Evolutionary conservation across 2,113 vertebrate genomes (phyloP), one percentile per base, ranked within the genome.

Genomic region (Apus apus): DNA sequence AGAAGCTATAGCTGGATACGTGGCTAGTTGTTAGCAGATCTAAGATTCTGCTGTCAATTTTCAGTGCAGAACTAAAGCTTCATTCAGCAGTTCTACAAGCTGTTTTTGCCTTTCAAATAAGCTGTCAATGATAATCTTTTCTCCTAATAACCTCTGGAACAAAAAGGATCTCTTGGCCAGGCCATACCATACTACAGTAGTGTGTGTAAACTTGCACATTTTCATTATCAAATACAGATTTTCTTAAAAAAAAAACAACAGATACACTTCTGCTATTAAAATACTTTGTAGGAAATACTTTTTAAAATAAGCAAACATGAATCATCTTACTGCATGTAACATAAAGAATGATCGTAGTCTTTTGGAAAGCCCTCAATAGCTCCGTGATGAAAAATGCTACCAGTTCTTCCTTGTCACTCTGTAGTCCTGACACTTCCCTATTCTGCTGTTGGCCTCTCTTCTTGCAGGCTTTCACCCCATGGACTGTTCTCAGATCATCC

Each of bases 101-200:
- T 58, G 67, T 45, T 62, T 88, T 90, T 75, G 58, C 54, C 11
- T 67, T 97, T 93, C 79, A 93, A 45, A 62, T 72, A 94, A 88
- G 26, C 23, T 86, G 92, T 84, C 83, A 66, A 1, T 25, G 34
- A 20, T 87, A 50, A 54, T 6, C 23, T 93, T 90, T 66, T 54
- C 30, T 71, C 56, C 26, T 58, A 84, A 86, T 88, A 92, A 92
- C 38, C 26, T 81, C 53, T 85, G 30, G 58, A 51, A 67, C 40
- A 90, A 43, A 89, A 71, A 72, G 13, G 4, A 15, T 32, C 54
- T 25, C 15, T 79, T 68, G 93, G 46, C 13, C 62, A 76, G 32
- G 23, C 68, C 13, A 30, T 70, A 83, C 10, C 43, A 46, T 65
- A 29, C 22, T 86, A 23, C 26, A 62, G 12, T 60, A 32, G 3